Evolutionary conservation across 2,888 invertebrate genomes (phyloP), one percentile per base, ranked within the genome.

Genomic region (Xestia xanthographa): DNA sequence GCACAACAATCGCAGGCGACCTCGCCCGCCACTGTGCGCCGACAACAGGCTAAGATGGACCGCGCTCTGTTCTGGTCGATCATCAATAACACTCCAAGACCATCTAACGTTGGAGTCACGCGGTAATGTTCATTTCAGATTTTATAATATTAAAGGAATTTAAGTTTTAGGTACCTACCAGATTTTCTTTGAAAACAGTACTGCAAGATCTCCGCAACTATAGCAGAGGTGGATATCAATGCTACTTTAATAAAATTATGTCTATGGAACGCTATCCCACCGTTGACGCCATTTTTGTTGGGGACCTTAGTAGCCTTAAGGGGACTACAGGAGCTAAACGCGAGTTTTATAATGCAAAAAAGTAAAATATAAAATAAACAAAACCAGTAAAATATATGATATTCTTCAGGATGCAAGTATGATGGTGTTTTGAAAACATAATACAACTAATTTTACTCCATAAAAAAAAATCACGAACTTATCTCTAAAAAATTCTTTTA

Each of bases 41-140:
- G 78, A 62, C 79, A 80, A 22, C 88, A 85, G 50, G 85, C 87
- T 26, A 88, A 86, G 68, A 58, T 86, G 70, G 93, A 93, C 56
- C 85, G 91, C 29, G 90, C 91, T 60, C 56, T 92, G 20, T 92
- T 90, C 80, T 94, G 93, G 93, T 90, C 92, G 1, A 82, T 92
- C 48, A 75, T 92, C 62, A 90, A 90, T 74, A 88, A 87, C 70
- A 80, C 83, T 22, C 76, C 80, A 45, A 85, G 82, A 69, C 72
- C 81, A 68, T 65, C 76, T 6, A 69, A 77, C 53, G 74, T 58
- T 34, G 72, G 60, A 34, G 69, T 66, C 48, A 67, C 66, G 34
- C 72, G 84, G 77, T 86, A 74, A 77, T 63, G 0, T 56, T 22
- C 4, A 11, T 12, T 29, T 66, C 58, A 0, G 34, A 34, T 60